phyloP scores from a whole-genome alignment of 2,113 vertebrate genomes.

The Balaeniceps rex region DNA sequence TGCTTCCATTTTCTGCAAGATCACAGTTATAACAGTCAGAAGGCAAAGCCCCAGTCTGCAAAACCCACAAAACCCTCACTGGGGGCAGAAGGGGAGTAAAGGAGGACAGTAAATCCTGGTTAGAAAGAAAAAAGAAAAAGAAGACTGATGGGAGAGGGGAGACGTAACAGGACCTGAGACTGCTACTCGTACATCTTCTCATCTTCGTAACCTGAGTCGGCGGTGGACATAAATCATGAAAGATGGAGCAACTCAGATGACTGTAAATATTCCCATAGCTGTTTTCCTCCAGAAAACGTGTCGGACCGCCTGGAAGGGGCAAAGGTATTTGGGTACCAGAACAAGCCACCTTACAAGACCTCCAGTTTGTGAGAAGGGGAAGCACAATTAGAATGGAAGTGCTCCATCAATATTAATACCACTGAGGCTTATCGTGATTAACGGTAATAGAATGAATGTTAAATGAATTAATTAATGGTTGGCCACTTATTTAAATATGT shows the following conservation, averaged over 20 bases:
- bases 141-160: not conserved
- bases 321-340: not conserved
- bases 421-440: constrained; percentile 63
- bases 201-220: not conserved
- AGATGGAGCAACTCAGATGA: not conserved
- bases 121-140: not conserved
- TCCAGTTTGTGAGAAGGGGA: not conserved
- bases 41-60: not conserved
- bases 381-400: constrained; percentile 38
- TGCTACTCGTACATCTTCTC: not conserved
- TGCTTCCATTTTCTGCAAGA: not conserved
- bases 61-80: not conserved
- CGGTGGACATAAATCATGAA: not conserved
- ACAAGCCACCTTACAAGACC: not conserved
- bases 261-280: not conserved
- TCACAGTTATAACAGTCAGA: not conserved
- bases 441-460: constrained; percentile 66
- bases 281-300: not conserved
- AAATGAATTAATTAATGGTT: constrained; percentile 72
- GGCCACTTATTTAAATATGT: constrained; percentile 70
- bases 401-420: constrained; percentile 64
- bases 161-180: not conserved
- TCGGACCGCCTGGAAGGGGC: not conserved
- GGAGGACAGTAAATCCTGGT: not conserved
- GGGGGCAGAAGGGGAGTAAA: not conserved